These are phyloP conservation scores for Lateolabrax maculatus DNA, from an alignment of 2,797 vertebrate genomes.

Conservation along the genomic window DNA sequence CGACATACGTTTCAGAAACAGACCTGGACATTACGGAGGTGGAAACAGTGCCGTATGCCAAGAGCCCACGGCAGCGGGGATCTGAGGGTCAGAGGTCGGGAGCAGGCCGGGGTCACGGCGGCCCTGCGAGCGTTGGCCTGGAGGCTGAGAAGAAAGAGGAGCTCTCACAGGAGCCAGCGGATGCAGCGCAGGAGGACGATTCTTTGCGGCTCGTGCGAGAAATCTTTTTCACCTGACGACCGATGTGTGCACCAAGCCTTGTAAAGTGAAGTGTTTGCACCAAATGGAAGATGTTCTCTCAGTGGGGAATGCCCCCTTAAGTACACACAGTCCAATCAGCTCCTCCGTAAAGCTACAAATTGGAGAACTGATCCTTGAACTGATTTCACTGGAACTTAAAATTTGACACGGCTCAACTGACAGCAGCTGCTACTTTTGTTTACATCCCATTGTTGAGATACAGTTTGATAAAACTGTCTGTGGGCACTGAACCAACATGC, in stretches of 20 bases:
- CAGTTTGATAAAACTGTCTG: background rate
- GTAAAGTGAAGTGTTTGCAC: background rate
- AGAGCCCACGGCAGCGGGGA: slow-evolving; percentile 2
- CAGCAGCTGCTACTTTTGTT: background rate
- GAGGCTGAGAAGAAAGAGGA: slow-evolving; percentile 16
- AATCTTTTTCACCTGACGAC: slow-evolving; percentile 79
- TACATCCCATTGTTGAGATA: no score
- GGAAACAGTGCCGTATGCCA: slow-evolving; percentile 64
- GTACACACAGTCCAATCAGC: background rate
- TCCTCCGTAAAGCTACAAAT: background rate
- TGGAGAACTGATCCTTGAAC: background rate
- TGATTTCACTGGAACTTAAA: background rate
- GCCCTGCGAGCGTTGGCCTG: background rate
- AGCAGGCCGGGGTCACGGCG: background rate
- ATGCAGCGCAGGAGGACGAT: slow-evolving; percentile 64
- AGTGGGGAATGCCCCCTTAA: background rate
- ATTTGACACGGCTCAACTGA: background rate
- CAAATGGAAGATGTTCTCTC: background rate
- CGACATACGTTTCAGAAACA: slow-evolving; percentile 66
- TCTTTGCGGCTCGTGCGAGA: slow-evolving; percentile 77
- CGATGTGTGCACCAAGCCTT: background rate
- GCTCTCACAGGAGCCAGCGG: background rate
- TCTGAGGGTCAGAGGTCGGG: slow-evolving; percentile 21
- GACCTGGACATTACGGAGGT: slow-evolving; percentile 71
- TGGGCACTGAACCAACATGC: background rate